Evolutionary conservation across 2,888 invertebrate genomes (phyloP).

Genomic region (Thymelicus acteon): DNA sequence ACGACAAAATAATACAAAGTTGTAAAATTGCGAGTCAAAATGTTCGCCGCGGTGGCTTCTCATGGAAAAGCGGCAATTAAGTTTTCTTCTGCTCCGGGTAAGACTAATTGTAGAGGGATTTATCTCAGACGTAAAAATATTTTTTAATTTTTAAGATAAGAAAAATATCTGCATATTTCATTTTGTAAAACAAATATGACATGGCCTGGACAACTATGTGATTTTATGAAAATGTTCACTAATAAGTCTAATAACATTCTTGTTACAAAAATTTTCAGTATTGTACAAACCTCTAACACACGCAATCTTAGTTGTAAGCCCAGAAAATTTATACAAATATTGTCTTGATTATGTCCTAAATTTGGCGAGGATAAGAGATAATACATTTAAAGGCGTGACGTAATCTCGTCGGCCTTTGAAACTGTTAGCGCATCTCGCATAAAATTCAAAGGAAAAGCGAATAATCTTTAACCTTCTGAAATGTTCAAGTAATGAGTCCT

Average conservation of each 20-base stretch:
- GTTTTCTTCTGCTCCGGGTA: background rate
- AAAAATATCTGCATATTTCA: no score
- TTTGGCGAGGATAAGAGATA: constrained; percentile 1
- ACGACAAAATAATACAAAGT: background rate
- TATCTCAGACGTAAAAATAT: background rate
- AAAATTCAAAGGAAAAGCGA: background rate
- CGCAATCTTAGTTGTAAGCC: background rate
- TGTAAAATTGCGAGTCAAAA: background rate
- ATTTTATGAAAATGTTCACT: no score
- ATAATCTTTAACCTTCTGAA: background rate
- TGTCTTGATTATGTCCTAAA: background rate
- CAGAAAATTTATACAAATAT: background rate
- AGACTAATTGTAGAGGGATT: background rate
- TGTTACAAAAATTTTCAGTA: background rate
- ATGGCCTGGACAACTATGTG: no score
- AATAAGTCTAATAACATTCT: no score
- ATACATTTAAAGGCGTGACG: background rate
- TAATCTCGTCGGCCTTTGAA: constrained; percentile 2
- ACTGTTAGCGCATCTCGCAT: background rate
- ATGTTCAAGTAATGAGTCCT: no score
- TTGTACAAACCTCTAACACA: background rate
- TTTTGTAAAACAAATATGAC: no score
- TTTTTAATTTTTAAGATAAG: no score
- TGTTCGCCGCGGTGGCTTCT: background rate
- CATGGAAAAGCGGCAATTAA: background rate